Evolutionary conservation across 2,888 invertebrate species (phyloP), one percentile per base, ranked within the genome.

Genomic region (Heteropelma amictum): DNA sequence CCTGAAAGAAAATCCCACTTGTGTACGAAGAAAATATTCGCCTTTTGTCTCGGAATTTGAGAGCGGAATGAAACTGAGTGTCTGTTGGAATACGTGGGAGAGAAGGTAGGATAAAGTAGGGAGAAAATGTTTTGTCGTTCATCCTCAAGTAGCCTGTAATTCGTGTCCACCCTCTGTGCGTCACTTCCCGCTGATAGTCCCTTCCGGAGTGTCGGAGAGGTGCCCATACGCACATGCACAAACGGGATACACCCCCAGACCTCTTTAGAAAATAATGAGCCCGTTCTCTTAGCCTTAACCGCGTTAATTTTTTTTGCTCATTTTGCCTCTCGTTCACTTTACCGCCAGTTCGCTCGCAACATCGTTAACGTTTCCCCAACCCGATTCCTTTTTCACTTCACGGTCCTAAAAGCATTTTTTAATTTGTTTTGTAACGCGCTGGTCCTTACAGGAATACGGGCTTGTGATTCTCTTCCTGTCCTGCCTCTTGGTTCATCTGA

Each of bases 221-320:
- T 28, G 35, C 17, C 28, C 42, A 21, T 33, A 42, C 42, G 30
- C 12, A 30, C 28, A 17, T 14, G n/a, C n/a, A 17, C 19, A n/a
- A n/a, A n/a, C n/a, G n/a, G n/a, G 10, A 17, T 35, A 10, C 26
- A 14, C 35, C 23, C 67, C 42, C 23, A 19, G 28, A 49, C 38
- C 40, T 42, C 53, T 61, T 61, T 21, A 33, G 35, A 56, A 70
- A 38, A 56, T 70, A 70, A 70, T 70, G 63, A 70, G 70, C 42
- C 45, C 38, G 47, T 45, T 53, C 35, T 54, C 35, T 21, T 23
- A 30, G 10, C 51, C 53, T 53, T 54, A 53, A 65, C 40, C 38
- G 30, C 42, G 19, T 40, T 53, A 12, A 4, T 30, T 21, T 42
- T 64, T 30, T 4, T 28, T 64, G 23, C 61, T 10, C 30, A 21